phyloP scores from a whole-genome alignment of 2,797 vertebrate species.

The Danio tinwini region DNA sequence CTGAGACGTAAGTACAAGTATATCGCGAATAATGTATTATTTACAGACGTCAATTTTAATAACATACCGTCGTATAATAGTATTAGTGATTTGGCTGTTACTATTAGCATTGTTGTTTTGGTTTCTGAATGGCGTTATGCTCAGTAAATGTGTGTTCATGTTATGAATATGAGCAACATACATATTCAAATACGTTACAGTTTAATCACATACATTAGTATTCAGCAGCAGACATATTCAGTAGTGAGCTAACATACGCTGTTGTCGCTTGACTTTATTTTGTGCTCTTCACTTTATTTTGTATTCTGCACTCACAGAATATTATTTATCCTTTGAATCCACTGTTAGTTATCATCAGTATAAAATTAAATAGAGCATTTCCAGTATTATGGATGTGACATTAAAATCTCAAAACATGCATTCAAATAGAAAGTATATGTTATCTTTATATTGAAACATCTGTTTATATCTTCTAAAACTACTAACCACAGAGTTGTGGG shows the following conservation, averaged over 20 bases:
- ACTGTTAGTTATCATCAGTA: too few species aligned
- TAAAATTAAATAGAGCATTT: too few species aligned
- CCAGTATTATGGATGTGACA: too few species aligned
- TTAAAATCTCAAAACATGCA: too few species aligned
- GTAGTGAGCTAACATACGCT: too few species aligned
- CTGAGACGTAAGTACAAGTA: conserved; percentile 19
- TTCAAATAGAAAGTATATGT: too few species aligned
- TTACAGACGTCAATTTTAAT: not conserved
- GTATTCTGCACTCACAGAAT: too few species aligned
- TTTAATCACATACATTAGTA: not conserved
- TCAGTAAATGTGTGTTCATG: not conserved
- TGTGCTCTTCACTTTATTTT: too few species aligned
- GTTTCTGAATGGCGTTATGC: not conserved
- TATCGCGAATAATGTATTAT: not conserved
- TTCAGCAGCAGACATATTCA: not conserved
- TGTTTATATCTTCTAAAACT: too few species aligned
- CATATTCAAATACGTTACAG: not conserved
- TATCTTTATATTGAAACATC: too few species aligned
- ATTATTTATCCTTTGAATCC: too few species aligned
- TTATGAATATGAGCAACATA: not conserved
- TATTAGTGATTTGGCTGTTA: not conserved
- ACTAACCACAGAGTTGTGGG: too few species aligned
- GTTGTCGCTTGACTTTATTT: not conserved
- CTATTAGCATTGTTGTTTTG: not conserved
- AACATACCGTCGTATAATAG: not conserved